Base-by-base conservation (phyloP, 23 tunicate species). In the Trididemnum clinides region DNA sequence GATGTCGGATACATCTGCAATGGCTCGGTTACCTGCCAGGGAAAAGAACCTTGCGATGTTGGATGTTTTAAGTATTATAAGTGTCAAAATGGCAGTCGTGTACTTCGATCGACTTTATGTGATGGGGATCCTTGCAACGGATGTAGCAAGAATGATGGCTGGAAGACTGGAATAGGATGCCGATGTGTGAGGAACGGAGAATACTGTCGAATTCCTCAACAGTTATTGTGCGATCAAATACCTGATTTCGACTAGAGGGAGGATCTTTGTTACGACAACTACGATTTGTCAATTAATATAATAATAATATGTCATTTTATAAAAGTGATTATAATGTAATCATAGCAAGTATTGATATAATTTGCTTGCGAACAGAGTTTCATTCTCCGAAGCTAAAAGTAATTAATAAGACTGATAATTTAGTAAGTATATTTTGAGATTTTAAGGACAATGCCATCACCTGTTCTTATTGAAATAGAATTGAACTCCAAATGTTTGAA, bases 61-160 rank as follows among this genome's bases (percentile, higher is more conserved):
- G 69, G 69, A 18, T 44, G 54, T 44, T 15, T 44, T 44, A 44
- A 7, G 7, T n/a, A n/a, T n/a, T n/a, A n/a, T n/a, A n/a, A 37
- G 30, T 70, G 77, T 33, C 77, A 30, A 6, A 70, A 70, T 31
- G 19, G 22, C 5, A 7, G 18, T n/a, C 81, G 91, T 37, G 50
- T 66, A 5, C 59, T 23, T 15, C 82, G 91, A 27, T 23, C 82
- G 23, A 80, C 91, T 4, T 73, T 88, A 15, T 88, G 91, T 32
- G 91, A 88, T 33, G 74, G 79, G 19, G 57, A 81, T 28, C 38
- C 82, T 2, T 88, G 86, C 33, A 69, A 78, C 25, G 91, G 86
- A 1, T 88, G 91, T 29, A 70, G 80, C 7, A 86, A 88, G 57
- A 86, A 88, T 57, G 88, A 88, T 58, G 90, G 31, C 32, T 78